Evolutionary conservation across 1,140 invertebrate genomes (phyloP), one percentile per base, ranked within the genome.

Genomic region (Meloidogyne hapla): DNA sequence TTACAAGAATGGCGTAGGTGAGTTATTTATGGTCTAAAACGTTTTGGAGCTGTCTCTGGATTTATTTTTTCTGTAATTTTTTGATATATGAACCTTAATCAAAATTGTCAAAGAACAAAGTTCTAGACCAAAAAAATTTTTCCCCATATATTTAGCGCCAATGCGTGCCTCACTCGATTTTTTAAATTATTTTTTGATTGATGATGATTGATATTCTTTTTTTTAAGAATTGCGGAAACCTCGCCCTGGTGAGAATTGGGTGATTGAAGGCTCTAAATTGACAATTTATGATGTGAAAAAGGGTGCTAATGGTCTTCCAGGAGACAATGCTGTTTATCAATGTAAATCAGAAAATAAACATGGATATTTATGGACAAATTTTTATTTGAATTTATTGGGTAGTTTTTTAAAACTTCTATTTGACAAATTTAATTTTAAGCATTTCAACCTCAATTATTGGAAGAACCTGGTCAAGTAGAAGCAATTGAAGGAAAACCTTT

Each of bases 271-370:
- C 56, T 88, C 94, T 85, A 91, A 90, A 45, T 93, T 99, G 62
- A 90, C 91, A 2, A 94, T 98, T 77, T 91, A 92, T 15, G 92
- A 93, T 81, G 89, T 99, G 23, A 90, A 90, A 26, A 95, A 95
- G 88, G 83, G 86, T n/a, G 90, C 90, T 23, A 78, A 82, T 33
- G 85, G 85, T 18, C 71, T 65, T 25, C 5, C 48, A 5, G 85
- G 85, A 62, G 96, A 99, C 88, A 97, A 95, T 15, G 94, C 94
- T 77, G 98, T 98, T 88, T 95, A 96, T 85, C 95, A 97, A 66
- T 99, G 96, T 88, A 99, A 99, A 89, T 95, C 95, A 1, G 97
- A 95, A 77, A 99, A 99, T 88, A 93, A 92, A 25, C 91, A 96
- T 80, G 96, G 96, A 38, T 82, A 87, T 69, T 65, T 86, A 12